Conservation (phyloP, 2,113 vertebrate species). For the Pseudopodoces humilis region DNA sequence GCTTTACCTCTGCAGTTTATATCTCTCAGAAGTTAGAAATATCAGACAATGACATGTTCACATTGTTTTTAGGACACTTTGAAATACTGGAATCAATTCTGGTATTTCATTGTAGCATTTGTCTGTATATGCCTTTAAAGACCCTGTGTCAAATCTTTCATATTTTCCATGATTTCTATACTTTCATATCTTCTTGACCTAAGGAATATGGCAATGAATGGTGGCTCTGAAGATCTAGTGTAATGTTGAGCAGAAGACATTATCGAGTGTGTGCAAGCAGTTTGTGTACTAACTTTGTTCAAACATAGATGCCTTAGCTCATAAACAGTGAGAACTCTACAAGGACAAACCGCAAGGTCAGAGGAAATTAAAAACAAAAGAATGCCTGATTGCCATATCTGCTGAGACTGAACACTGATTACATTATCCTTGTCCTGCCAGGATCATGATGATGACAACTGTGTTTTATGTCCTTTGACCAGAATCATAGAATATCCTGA, state of each 20-base stretch:
- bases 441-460: neutral
- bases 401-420: neutral
- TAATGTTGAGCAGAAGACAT: neutral
- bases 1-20: neutral
- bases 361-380: conserved; percentile 6
- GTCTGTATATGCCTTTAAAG: neutral
- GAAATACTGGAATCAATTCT: neutral
- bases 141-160: neutral
- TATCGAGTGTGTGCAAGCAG: neutral
- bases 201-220: neutral
- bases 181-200: neutral
- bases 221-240: neutral
- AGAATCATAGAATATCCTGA: neutral
- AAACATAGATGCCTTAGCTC: neutral
- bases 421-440: neutral
- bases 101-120: neutral
- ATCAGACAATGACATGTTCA: neutral
- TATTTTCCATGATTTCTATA: neutral
- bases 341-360: conserved; percentile 14
- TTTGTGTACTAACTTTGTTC: neutral
- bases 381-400: neutral
- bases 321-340: neutral
- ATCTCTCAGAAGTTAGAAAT: neutral
- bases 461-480: neutral
- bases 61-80: neutral